Conservation (phyloP, 2,113 vertebrate species). For the Brachypteracias leptosomus region DNA sequence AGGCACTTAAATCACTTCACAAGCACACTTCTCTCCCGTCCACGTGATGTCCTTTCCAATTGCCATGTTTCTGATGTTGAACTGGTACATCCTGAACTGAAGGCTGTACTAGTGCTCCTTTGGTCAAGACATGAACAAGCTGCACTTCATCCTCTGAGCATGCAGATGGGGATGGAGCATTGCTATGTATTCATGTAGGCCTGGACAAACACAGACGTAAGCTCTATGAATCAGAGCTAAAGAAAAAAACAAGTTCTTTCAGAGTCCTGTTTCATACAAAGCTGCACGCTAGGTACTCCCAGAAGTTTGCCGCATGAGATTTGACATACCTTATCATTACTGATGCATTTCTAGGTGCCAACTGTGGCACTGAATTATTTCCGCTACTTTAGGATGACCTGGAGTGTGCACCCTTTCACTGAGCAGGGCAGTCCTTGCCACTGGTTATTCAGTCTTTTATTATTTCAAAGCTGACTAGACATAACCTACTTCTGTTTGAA, state of each 20-base stretch:
- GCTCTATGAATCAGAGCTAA: background rate
- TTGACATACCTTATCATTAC: background rate
- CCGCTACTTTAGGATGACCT: background rate
- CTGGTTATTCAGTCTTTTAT: background rate
- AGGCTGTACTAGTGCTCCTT: background rate
- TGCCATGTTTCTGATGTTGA: background rate
- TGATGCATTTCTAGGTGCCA: background rate
- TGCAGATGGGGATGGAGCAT: background rate
- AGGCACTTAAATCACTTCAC: background rate
- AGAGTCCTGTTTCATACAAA: background rate
- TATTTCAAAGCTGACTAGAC: background rate
- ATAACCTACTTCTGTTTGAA: background rate
- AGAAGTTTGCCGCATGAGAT: background rate
- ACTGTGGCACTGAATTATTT: rapidly evolving
- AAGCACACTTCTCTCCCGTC: background rate
- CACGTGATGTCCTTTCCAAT: background rate
- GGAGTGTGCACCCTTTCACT: background rate
- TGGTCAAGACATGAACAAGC: background rate
- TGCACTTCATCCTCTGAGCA: background rate
- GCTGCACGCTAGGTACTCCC: no score
- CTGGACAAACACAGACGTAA: background rate
- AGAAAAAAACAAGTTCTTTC: background rate
- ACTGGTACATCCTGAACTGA: background rate
- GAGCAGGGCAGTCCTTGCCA: background rate
- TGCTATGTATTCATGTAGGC: background rate